Percentiles rank a stretch among this genome's conserved stretches.
Evolutionary conservation across 2,113 vertebrate genomes (phyloP).

Genomic region (Chrysemys picta): DNA sequence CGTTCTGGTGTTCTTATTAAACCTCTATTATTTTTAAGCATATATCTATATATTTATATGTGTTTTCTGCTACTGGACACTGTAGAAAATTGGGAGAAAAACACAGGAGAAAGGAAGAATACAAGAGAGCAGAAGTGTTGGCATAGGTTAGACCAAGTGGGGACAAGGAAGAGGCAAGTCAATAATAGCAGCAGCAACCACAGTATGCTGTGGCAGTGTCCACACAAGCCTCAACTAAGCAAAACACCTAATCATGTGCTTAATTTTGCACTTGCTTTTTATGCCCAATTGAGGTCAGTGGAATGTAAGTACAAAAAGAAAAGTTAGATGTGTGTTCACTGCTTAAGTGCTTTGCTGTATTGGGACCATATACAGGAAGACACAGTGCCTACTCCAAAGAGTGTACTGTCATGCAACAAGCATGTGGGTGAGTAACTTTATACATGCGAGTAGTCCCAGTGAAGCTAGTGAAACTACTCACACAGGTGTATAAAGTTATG

Average conservation of each 20-base stretch:
- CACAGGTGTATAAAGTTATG: background rate
- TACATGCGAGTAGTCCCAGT: background rate
- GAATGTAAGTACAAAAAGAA: background rate
- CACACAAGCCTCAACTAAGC: background rate
- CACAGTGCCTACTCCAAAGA: background rate
- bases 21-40: background rate
- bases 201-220: background rate
- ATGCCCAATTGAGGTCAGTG: background rate
- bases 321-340: background rate
- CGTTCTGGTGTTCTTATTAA: background rate
- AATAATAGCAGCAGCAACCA: background rate
- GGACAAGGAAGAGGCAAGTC: background rate
- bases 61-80: background rate
- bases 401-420: background rate
- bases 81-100: background rate
- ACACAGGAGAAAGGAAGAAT: background rate
- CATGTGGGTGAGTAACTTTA: background rate
- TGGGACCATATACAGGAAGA: background rate
- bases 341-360: background rate
- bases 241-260: background rate
- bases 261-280: background rate
- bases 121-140: background rate
- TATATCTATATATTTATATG: background rate
- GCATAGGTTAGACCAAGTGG: background rate
- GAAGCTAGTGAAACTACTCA: background rate